Evolutionary conservation across 2,113 vertebrate genomes (phyloP), one percentile per base, ranked within the genome.

Genomic region (Scalopus aquaticus): DNA sequence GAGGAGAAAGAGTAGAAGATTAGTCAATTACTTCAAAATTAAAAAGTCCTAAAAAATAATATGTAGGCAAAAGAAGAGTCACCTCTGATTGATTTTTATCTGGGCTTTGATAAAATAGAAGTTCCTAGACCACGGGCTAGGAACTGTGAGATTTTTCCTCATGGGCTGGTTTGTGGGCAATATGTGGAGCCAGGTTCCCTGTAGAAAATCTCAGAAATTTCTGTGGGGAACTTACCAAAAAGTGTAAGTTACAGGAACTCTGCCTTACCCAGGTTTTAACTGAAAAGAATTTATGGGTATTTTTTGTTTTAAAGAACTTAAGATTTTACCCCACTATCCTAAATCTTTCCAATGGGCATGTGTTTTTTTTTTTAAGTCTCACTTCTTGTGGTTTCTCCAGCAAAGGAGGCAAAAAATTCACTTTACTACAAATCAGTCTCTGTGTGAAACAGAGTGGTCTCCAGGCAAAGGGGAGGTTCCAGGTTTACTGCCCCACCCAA

Each of bases 211-310:
- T 77, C 32, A 60, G 28, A 56, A 69, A 83, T 49, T 64, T 79
- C 70, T 80, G n/a, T 58, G n/a, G 35, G 54, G 7, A 85, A 74
- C 30, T 62, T 67, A 77, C 39, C 54, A 39, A 28, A 69, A 37
- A 93, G n/a, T 7, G 5, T 88, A 39, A 67, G 35, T 65, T 51
- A 76, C 0, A 26, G 54, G 39, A 86, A 62, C 49, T 62, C 58
- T 64, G 49, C 87, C n/a, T 80, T 87, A 64, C 37, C 20, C 46
- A 60, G 69, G 19, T 82, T 81, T 82, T 58, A 91, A 35, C 39
- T 82, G 44, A 69, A 94, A 95, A 92, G 62, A 91, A 77, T 17
- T 69, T 39, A 39, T 3, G 16, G n/a, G n/a, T n/a, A n/a, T n/a
- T 70, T 37, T 54, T 17, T 54, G 3, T 54, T 54, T 54, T 17